Conservation (phyloP, 2,888 invertebrate genomes). For the Synanthedon formicaeformis region DNA sequence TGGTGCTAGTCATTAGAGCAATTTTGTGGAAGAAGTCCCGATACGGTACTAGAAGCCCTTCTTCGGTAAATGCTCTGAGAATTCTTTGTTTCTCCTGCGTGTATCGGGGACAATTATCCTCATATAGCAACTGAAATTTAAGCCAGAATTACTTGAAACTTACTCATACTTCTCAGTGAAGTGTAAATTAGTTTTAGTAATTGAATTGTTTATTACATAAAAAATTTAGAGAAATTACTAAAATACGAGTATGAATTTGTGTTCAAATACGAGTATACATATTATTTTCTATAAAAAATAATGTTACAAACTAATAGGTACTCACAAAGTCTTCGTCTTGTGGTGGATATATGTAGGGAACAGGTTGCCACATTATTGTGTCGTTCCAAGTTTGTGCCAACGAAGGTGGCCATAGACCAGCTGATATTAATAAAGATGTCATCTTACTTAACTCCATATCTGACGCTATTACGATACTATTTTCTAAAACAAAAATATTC, state of each 20-base stretch:
- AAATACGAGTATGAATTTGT: not conserved
- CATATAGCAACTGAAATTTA: conserved; percentile 48
- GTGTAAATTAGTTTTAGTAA: too few species aligned
- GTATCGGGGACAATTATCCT: conserved; percentile 60
- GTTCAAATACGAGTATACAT: not conserved
- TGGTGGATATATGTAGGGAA: conserved; percentile 66
- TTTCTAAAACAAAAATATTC: conserved; percentile 19
- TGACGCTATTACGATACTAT: conserved; percentile 70
- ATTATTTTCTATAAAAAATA: not conserved
- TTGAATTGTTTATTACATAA: too few species aligned
- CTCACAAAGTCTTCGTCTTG: conserved; percentile 50
- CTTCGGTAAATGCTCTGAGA: conserved; percentile 46
- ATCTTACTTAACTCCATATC: conserved; percentile 81
- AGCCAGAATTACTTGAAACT: too few species aligned
- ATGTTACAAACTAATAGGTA: conserved; percentile 3
- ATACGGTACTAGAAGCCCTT: conserved; percentile 50
- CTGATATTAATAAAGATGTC: conserved; percentile 77
- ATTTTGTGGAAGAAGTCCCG: conserved; percentile 55
- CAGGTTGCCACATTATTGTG: conserved; percentile 72
- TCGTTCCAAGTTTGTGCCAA: conserved; percentile 61
- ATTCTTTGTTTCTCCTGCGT: conserved; percentile 55
- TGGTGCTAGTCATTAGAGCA: conserved; percentile 56
- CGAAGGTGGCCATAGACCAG: conserved; percentile 77
- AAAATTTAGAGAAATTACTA: too few species aligned
- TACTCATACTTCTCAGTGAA: too few species aligned